Evolutionary conservation across 2,888 invertebrate genomes (phyloP).

Genomic region (Antitype chi): DNA sequence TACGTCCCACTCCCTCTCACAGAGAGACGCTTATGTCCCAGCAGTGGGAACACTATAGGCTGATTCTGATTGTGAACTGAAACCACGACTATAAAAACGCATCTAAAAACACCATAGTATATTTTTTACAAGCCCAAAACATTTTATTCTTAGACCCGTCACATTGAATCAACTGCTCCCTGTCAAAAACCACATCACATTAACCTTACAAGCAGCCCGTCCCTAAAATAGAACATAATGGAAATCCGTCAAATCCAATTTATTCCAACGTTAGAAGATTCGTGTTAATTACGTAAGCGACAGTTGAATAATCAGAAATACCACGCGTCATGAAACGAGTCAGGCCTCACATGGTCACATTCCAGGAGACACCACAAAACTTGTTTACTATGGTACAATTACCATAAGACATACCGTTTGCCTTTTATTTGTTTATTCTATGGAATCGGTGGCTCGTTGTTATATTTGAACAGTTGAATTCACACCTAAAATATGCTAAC

Average conservation of each 20-base stretch:
- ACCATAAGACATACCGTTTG: conserved; percentile 33
- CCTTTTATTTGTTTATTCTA: conserved; percentile 39
- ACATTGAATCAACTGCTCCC: conserved; percentile 32
- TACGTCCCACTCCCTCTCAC: no score
- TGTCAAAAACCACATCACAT: conserved; percentile 30
- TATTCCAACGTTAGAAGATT: conserved; percentile 25
- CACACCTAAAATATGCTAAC: not conserved
- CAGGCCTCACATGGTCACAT: conserved; percentile 56
- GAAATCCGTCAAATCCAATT: conserved; percentile 48
- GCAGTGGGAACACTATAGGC: no score
- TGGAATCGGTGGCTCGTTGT: conserved; percentile 29
- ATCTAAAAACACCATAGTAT: not conserved
- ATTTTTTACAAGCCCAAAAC: not conserved
- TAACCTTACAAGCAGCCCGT: not conserved
- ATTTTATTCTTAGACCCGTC: conserved; percentile 41
- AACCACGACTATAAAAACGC: not conserved
- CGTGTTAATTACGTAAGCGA: conserved; percentile 55
- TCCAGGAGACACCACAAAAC: conserved; percentile 53
- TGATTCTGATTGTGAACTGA: not conserved
- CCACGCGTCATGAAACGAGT: conserved; percentile 36
- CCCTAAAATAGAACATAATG: conserved; percentile 51
- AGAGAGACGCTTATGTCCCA: no score
- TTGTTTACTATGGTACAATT: conserved; percentile 56
- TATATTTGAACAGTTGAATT: not conserved
- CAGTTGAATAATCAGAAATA: conserved; percentile 56